Evolutionary conservation across 1,140 invertebrate genomes (phyloP), one percentile per base, ranked within the genome.

Genomic region (Lucilia sericata): DNA sequence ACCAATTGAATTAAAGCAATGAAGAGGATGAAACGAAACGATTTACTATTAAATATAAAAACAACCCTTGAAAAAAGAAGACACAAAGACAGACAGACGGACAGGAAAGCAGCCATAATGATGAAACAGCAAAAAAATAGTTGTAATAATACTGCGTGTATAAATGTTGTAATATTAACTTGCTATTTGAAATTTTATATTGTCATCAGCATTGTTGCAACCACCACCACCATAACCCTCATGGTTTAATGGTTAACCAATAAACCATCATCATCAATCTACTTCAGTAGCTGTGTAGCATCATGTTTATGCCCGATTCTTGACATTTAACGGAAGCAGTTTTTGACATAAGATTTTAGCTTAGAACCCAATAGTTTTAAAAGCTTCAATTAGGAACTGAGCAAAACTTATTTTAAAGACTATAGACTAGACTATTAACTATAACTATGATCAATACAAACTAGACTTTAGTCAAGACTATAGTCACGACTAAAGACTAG

Each of bases 291-390:
- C 42, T 8, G 5, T 42, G 42, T 42, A 42, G 7, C 42, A 42
- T 10, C 42, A 42, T 42, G 42, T 42, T 42, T 42, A 8, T 8
- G 7, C 42, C 5, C 10, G 42, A 42, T 42, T 42, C 51, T 55
- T 76, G 74, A 76, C 74, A n/a, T 47, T 17, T 42, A 76, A 76
- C 74, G 74, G 74, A 76, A 76, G 74, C 74, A 36, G 14, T 76
- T 36, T 76, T 36, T 36, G 36, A 8, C 8, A 8, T 36, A 8
- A 4, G 36, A 36, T 36, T 8, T 36, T 36, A 4, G 36, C 36
- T 3, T 8, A 36, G n/a, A 36, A 8, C 36, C 36, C 36, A 4
- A 8, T 8, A 36, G 36, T 36, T 36, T 36, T 36, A 36, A 36
- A 36, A 36, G 36, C 8, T 4, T 3, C 36, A 36, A 36, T 36